Evolutionary conservation across 2,113 vertebrate species (phyloP).

Genomic region (Aleadryas rufinucha): DNA sequence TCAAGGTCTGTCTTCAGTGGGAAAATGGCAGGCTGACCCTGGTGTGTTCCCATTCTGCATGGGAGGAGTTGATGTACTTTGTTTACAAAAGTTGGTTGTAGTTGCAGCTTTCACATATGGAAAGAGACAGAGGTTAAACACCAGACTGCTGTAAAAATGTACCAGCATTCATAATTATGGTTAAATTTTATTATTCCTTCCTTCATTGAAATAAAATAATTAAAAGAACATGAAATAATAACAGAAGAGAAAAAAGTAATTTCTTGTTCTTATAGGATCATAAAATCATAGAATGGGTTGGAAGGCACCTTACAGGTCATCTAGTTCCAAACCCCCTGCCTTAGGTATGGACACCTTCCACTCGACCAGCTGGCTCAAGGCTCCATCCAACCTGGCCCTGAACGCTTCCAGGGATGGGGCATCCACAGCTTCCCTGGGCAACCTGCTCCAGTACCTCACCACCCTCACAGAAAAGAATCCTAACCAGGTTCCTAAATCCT

Average conservation of each 20-base stretch:
- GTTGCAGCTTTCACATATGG: background rate
- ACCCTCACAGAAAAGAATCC: background rate
- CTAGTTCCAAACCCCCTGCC: background rate
- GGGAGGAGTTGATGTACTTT: background rate
- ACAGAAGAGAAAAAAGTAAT: background rate
- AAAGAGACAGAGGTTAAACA: background rate
- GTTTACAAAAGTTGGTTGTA: background rate
- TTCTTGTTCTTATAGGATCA: background rate
- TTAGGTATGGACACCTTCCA: background rate
- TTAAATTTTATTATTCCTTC: background rate
- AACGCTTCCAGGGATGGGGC: background rate
- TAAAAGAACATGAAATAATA: background rate
- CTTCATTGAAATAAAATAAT: background rate
- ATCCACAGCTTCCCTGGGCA: background rate
- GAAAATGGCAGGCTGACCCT: background rate
- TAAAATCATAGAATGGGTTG: background rate
- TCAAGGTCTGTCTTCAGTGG: background rate
- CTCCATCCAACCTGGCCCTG: background rate
- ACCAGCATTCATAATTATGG: background rate
- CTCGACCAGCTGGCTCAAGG: background rate
- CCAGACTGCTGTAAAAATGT: background rate
- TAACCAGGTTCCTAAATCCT: background rate
- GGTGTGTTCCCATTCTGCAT: rapidly evolving
- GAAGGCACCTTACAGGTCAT: background rate
- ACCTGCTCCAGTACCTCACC: background rate